These are phyloP conservation scores for Pheosia tremula DNA, from an alignment of 2,888 invertebrate species.

Conservation along the genomic window DNA sequence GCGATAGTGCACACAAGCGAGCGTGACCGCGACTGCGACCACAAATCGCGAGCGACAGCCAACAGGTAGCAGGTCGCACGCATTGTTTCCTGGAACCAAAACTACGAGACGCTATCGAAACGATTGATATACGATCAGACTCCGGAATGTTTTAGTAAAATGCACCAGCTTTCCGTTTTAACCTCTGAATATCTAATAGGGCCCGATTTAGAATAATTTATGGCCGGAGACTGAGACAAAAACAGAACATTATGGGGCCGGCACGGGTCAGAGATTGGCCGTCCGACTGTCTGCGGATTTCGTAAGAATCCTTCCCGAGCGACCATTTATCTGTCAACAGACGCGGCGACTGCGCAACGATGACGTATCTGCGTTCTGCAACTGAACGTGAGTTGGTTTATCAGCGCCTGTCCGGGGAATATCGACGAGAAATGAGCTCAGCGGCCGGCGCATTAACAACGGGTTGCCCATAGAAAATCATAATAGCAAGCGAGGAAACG, in stretches of 20 bases:
- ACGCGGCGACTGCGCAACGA: slow-evolving; percentile 41
- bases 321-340: slow-evolving; percentile 59
- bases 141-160: slow-evolving; percentile 73
- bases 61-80: slow-evolving; percentile 76
- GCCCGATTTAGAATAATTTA: slow-evolving; percentile 81
- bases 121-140: slow-evolving; percentile 81
- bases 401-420: slow-evolving; percentile 40
- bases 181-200: slow-evolving; percentile 83
- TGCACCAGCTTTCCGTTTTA: slow-evolving; percentile 75
- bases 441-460: slow-evolving; percentile 42
- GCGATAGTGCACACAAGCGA: slow-evolving; percentile 53
- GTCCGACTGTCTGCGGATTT: slow-evolving; percentile 58
- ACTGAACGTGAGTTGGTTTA: slow-evolving; percentile 39
- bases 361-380: slow-evolving; percentile 44
- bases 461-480: slow-evolving; percentile 55
- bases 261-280: slow-evolving; percentile 50
- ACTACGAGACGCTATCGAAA: slow-evolving; percentile 70
- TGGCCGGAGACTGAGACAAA: slow-evolving; percentile 73
- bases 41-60: slow-evolving; percentile 66
- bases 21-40: slow-evolving; percentile 49
- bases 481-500: slow-evolving; percentile 60
- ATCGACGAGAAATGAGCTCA: slow-evolving; percentile 43
- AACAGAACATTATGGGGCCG: slow-evolving; percentile 76
- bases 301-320: slow-evolving; percentile 53
- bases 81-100: slow-evolving; percentile 78